Base-by-base conservation (phyloP, 1,140 invertebrate genomes). In the Pseudomyrmex cubaensis region DNA sequence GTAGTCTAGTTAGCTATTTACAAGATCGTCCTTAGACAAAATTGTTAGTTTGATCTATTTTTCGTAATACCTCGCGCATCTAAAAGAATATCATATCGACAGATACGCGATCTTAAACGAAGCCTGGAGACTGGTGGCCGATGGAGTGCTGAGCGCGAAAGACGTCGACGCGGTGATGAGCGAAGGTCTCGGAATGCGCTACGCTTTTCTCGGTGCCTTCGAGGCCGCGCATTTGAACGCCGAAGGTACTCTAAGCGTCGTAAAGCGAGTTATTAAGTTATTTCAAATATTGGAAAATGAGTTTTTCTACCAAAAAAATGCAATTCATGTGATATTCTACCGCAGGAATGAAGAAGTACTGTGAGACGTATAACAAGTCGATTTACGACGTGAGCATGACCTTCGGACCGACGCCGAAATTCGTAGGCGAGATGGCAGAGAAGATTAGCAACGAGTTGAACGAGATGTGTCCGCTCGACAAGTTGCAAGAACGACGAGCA, bases 141-240 rank as follows among this genome's bases (percentile, higher is more conserved):
- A 97, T 80, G 97, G 97, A 48, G 95, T 99, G 10, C 94, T 99
- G 22, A 96, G 96, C 91, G 98, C 98, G 0, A 96, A 97, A 88
- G 99, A 99, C 92, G 95, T 99, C 35, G 98, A 99, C 87, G 97
- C 96, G 88, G 98, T 99, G 0, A 99, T 99, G 96, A 98, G 97
- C 15, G 97, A 99, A 93, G 99, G 99, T 20, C 95, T 99, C 12
- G 99, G 98, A 17, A 97, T 98, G 95, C 95, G 99, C 77, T 99
- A 99, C 92, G 98, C 98, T 4, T 99, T 99, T 92, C 95, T 99
- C 20, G 99, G 99, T 25, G 97, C 98, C 1, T 95, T 99, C 69
- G 98, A 99, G 95, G 98, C 98, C 0, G 97, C 98, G 22, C 98
- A 99, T 94, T 95, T 99, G 25, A 99, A 99, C 95, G 98, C 98